These are phyloP conservation scores for Pipistrellus pipistrellus DNA, from an alignment of 2,797 vertebrate species.

Conservation along the genomic window DNA sequence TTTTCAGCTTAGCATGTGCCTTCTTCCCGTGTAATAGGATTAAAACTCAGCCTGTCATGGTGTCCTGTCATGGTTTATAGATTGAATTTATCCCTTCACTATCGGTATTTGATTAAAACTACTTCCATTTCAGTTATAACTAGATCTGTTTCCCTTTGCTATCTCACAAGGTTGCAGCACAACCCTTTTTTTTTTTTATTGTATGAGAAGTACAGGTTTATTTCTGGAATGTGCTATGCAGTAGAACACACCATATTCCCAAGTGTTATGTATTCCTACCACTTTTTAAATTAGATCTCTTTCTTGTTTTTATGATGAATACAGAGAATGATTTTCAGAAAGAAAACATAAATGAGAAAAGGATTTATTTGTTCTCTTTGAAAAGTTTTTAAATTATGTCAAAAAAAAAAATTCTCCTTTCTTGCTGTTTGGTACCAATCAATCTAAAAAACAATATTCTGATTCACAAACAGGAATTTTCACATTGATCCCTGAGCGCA, in stretches of 20 bases:
- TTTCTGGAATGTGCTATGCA: conserved; percentile 11
- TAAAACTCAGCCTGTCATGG: conserved; percentile 56
- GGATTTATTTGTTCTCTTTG: conserved; percentile 51
- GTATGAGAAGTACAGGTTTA: neutral
- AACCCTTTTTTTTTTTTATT: conserved; percentile 34
- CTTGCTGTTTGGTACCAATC: neutral
- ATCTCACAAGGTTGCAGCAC: neutral
- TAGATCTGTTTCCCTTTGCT: conserved; percentile 27
- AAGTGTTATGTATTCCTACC: conserved; percentile 45
- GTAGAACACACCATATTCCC: neutral
- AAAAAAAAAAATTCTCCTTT: conserved; percentile 19
- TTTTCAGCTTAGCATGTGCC: conserved; percentile 52
- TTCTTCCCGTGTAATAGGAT: conserved; percentile 58
- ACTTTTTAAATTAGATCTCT: neutral
- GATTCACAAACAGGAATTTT: conserved; percentile 32
- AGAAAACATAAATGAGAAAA: conserved; percentile 36
- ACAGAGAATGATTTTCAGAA: neutral
- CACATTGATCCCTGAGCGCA: neutral
- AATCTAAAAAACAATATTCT: neutral
- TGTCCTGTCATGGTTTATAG: conserved; percentile 68
- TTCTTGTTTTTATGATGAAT: conserved; percentile 13
- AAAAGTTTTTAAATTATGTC: conserved; percentile 30
- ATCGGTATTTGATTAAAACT: conserved; percentile 80
- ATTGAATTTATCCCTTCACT: conserved; percentile 72
- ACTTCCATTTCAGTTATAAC: neutral